phyloP scores from a whole-genome alignment of 2,113 vertebrate species.

The Barbus barbus region DNA sequence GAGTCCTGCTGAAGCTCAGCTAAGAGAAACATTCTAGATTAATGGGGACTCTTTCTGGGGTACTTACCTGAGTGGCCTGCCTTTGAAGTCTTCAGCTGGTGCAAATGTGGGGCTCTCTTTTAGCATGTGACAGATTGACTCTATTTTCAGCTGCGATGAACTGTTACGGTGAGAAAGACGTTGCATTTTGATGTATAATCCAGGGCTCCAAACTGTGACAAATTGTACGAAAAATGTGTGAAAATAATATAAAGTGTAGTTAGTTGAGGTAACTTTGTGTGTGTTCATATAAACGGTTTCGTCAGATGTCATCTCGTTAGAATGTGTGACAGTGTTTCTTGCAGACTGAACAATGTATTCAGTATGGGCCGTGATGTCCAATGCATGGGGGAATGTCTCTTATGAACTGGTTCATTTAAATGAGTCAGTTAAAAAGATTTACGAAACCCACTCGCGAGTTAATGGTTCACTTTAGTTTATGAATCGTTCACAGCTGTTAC shows the following conservation, averaged over 20 bases:
- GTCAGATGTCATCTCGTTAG: neutral
- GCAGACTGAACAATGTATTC: neutral
- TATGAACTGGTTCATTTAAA: neutral
- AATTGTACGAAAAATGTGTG: neutral
- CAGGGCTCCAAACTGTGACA: neutral
- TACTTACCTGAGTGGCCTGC: slow-evolving; percentile 30
- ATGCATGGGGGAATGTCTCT: neutral
- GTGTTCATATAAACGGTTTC: neutral
- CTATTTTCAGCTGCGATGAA: slow-evolving; percentile 38
- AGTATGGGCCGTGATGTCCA: neutral
- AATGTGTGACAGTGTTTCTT: neutral
- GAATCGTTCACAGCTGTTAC: neutral
- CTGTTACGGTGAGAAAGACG: neutral
- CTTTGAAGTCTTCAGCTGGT: slow-evolving; percentile 39
- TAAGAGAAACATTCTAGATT: slow-evolving; percentile 34
- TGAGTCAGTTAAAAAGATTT: neutral
- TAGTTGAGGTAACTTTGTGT: neutral
- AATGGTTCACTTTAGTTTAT: neutral
- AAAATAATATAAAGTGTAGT: neutral
- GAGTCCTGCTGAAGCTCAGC: neutral
- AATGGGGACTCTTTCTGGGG: slow-evolving; percentile 29
- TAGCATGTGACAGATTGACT: slow-evolving; percentile 44
- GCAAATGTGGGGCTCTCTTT: slow-evolving; percentile 21
- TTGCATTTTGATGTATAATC: slow-evolving; percentile 13
- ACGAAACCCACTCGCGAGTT: neutral